Base-by-base conservation (phyloP, 2,113 vertebrate genomes). In the Neogobius melanostomus region DNA sequence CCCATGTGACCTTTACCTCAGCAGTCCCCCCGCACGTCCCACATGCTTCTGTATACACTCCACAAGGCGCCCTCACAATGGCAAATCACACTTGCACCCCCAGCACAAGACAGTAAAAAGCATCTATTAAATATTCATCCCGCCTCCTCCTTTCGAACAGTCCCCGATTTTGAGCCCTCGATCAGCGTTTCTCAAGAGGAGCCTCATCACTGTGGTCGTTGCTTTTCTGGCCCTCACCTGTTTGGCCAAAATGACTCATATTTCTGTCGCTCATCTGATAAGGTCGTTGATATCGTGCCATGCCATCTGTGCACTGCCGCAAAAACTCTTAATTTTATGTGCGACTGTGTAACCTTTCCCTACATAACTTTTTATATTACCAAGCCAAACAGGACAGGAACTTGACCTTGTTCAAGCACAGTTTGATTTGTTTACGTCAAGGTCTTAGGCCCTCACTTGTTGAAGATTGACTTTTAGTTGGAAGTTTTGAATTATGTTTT, bases 121-220 rank as follows among this genome's bases (percentile, higher is more conserved):
- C 88, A 82, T 86, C 84, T 86, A 91, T 93, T 92, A 92, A 91
- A 91, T 84, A 93, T 92, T 83, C 74, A 91, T 90, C 76, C 52
- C 44, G 69, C 85, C 76, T 83, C 68, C 81, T 75, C 75, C 87
- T 90, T 21, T 91, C 89, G 90, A 88, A 89, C 85, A 77, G 78
- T 81, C 80, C 66, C 76, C 75, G 60, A 68, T 52, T 71, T 80
- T 84, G 82, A 81, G 72, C 88, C 91, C 83, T 86, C 76, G 74
- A 60, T 69, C 42, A 54, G 77, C 69, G 56, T 82, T 88, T 76
- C 82, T 84, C 81, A 84, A 72, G 74, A 81, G 75, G 70, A 71
- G 60, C 63, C 81, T 88, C 67, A 71, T 85, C 75, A 68, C 77
- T 70, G 70, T 68, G 74, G 80, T 71, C 71, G 75, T 83, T 74